Evolutionary conservation across 2,797 vertebrate genomes (phyloP).

Genomic region (Potorous gilbertii): DNA sequence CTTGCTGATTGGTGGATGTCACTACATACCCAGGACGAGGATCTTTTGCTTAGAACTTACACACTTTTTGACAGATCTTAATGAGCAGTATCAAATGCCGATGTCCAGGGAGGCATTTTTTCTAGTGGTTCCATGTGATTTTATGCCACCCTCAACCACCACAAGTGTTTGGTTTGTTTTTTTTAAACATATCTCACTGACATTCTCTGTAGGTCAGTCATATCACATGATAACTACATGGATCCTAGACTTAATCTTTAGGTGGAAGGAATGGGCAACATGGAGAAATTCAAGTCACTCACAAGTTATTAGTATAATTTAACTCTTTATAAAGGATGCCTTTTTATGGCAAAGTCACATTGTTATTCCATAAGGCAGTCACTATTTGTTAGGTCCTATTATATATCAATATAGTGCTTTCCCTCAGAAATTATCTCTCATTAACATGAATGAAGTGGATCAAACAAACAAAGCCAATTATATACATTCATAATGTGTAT

Average conservation of each 20-base stretch:
- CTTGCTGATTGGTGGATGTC: background rate
- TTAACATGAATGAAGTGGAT: background rate
- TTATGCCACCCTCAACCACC: background rate
- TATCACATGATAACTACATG: background rate
- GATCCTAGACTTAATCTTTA: background rate
- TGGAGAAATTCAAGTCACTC: background rate
- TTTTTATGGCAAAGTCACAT: background rate
- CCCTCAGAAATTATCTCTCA: background rate
- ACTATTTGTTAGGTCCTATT: background rate
- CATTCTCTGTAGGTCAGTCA: background rate
- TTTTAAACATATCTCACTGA: background rate
- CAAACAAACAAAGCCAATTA: background rate
- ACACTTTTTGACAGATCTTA: background rate
- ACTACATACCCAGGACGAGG: background rate
- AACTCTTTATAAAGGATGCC: background rate
- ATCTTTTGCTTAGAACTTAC: background rate
- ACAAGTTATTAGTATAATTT: background rate
- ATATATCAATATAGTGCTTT: background rate
- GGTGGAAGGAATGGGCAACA: background rate
- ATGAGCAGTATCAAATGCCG: background rate
- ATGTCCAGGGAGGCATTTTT: background rate
- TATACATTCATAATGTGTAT: no score
- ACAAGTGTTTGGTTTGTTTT: background rate
- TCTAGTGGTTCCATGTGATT: background rate
- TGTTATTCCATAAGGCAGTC: background rate